Percentiles rank a stretch among this genome's conserved stretches.
Evolutionary conservation across 2,797 vertebrate species (phyloP).

Genomic region (Crocodylus rhombifer): DNA sequence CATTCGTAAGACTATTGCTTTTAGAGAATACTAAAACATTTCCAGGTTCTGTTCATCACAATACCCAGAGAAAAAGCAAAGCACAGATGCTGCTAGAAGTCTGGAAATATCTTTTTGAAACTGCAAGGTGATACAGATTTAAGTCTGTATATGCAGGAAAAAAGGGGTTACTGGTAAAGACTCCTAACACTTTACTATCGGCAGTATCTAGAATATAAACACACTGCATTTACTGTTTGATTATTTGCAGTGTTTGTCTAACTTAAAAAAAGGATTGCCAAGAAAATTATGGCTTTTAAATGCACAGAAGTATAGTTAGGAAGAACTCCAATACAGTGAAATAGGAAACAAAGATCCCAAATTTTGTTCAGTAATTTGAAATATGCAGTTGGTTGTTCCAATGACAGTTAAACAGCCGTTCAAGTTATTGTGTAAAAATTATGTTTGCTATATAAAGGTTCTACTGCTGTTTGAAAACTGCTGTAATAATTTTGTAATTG

Average conservation of each 20-base stretch:
- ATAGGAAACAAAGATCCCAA: background rate
- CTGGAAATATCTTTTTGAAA: slow-evolving; percentile 15
- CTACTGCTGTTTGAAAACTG: slow-evolving; percentile 49
- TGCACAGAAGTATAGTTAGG: background rate
- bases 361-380: background rate
- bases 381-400: slow-evolving; percentile 2
- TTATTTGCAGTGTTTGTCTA: background rate
- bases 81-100: slow-evolving; percentile 29
- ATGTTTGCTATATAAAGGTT: slow-evolving; percentile 31
- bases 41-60: slow-evolving; percentile 25
- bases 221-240: background rate
- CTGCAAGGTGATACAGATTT: background rate
- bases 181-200: background rate
- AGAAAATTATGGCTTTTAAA: background rate
- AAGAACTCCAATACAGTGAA: background rate
- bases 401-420: background rate
- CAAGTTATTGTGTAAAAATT: slow-evolving; percentile 48
- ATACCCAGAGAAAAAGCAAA: background rate
- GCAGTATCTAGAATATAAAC: background rate
- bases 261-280: background rate
- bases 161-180: slow-evolving; percentile 4
- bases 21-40: slow-evolving; percentile 61
- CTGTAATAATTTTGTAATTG: slow-evolving; percentile 59
- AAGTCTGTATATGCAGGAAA: slow-evolving; percentile 1
- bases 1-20: slow-evolving; percentile 65